These are phyloP conservation scores for Lasioglossum oenotherae DNA, from an alignment of 2,888 invertebrate species.

Conservation along the genomic window DNA sequence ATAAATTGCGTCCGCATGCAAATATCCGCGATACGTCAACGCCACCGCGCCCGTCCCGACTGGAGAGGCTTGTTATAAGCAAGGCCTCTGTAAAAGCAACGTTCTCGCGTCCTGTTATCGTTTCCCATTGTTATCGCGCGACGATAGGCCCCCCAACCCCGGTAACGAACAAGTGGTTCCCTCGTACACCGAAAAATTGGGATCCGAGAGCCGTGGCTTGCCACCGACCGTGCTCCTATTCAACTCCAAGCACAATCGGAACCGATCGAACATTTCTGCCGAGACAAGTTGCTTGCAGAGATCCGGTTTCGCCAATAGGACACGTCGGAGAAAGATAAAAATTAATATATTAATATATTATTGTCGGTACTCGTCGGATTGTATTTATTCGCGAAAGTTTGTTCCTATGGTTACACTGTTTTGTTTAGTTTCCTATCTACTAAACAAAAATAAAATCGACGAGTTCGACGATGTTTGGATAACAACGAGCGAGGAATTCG, in stretches of 20 bases:
- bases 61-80: conserved; percentile 45
- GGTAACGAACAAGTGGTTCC: conserved; percentile 39
- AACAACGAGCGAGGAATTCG: background rate
- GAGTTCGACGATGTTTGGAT: background rate
- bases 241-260: conserved; percentile 12
- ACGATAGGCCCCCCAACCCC: conserved; percentile 26
- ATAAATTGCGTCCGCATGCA: conserved; percentile 76
- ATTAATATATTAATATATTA: no score
- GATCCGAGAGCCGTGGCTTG: background rate
- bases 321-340: background rate
- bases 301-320: background rate
- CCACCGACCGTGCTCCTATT: background rate
- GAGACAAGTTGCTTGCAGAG: background rate
- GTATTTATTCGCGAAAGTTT: no score
- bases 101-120: conserved; percentile 48
- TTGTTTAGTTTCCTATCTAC: no score
- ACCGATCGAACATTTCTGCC: background rate
- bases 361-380: no score
- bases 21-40: conserved; percentile 74
- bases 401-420: background rate
- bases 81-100: conserved; percentile 20
- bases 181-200: conserved; percentile 24
- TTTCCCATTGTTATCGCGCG: conserved; percentile 37
- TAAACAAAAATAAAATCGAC: background rate
- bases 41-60: conserved; percentile 3